Conservation (phyloP, 2,113 vertebrate genomes). For the Oryzias curvinotus region DNA sequence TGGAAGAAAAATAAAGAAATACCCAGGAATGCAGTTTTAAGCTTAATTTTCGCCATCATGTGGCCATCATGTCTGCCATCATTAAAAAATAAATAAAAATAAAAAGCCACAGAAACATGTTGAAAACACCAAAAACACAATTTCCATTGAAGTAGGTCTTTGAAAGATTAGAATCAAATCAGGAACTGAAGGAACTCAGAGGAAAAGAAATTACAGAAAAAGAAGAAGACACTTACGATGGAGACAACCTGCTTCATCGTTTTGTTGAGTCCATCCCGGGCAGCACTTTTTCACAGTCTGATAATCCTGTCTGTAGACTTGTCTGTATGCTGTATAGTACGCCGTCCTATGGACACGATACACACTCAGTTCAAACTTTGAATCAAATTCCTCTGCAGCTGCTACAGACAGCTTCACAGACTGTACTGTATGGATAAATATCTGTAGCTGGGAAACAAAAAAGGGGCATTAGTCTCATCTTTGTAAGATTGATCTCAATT, state of each 20-base stretch:
- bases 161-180: not conserved
- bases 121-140: too few relatives aligned
- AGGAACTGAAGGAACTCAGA: not conserved
- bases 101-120: too few relatives aligned
- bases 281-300: slow-evolving; percentile 84
- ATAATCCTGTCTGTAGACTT: slow-evolving; percentile 80
- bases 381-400: not conserved
- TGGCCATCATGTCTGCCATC: too few relatives aligned
- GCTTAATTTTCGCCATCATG: too few relatives aligned
- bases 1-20: too few relatives aligned
- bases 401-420: too few relatives aligned
- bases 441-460: not conserved
- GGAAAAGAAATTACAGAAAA: not conserved
- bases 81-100: too few relatives aligned
- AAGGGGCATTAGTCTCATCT: not conserved
- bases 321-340: slow-evolving; percentile 84
- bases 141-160: too few relatives aligned
- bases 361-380: slow-evolving; percentile 3
- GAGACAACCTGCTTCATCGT: slow-evolving; percentile 82
- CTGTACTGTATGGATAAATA: not conserved
- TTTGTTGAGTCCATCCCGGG: slow-evolving; percentile 85
- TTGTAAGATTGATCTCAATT: slow-evolving; percentile 1
- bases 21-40: too few relatives aligned
- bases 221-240: slow-evolving; percentile 81
- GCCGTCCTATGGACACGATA: slow-evolving; percentile 75